Percentiles rank a stretch among this genome's conserved stretches.
These are phyloP conservation scores for Liodrosophila aerea DNA, from an alignment of 2,888 invertebrate genomes.

Conservation along the genomic window DNA sequence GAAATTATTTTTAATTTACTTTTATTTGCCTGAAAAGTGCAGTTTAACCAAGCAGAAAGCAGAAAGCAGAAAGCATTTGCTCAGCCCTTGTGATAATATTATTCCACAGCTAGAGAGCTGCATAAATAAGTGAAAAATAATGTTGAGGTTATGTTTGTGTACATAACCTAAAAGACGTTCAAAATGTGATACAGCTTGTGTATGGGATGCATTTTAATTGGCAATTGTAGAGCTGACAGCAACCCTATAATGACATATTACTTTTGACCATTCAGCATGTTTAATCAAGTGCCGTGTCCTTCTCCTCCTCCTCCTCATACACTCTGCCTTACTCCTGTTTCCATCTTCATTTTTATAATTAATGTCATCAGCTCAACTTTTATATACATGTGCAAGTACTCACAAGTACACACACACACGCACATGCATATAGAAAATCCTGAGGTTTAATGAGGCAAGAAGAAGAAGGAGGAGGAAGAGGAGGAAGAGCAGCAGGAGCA, in stretches of 20 bases:
- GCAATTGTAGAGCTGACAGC: not conserved
- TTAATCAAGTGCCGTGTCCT: constrained; percentile 18
- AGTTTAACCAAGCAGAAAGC: too few relatives aligned
- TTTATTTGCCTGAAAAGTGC: not conserved
- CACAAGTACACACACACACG: constrained; percentile 8
- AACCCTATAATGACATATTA: not conserved
- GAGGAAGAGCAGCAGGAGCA: too few relatives aligned
- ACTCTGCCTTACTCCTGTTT: constrained; percentile 10
- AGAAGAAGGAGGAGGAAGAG: too few relatives aligned
- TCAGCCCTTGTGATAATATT: too few relatives aligned
- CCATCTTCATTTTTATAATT: constrained; percentile 32
- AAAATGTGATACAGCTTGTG: too few relatives aligned
- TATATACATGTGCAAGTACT: constrained; percentile 32
- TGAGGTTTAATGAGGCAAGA: constrained; percentile 37
- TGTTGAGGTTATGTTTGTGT: too few relatives aligned
- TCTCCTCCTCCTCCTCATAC: constrained; percentile 12
- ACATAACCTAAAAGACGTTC: too few relatives aligned
- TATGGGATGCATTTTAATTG: not conserved
- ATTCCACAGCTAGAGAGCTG: too few relatives aligned
- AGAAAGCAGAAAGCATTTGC: too few relatives aligned
- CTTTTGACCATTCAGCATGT: constrained; percentile 16
- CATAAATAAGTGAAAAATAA: too few relatives aligned
- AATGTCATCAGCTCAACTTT: constrained; percentile 36
- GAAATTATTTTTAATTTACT: not conserved
- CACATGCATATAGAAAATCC: constrained; percentile 15